These are phyloP conservation scores for Atractosteus spatula DNA, from an alignment of 2,113 vertebrate genomes.

Conservation along the genomic window DNA sequence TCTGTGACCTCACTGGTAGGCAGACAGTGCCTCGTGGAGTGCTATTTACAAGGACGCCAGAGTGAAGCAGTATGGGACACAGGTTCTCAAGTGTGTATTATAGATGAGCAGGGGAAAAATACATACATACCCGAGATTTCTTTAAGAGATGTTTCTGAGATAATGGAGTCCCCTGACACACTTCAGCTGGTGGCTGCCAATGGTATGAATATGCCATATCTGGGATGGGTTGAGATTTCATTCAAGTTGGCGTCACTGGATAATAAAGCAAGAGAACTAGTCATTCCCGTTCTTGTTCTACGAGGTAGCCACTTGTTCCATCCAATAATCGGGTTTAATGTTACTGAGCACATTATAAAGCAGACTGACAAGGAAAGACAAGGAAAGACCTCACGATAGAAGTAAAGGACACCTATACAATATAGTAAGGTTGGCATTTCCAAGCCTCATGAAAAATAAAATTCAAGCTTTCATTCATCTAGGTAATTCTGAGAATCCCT, in stretches of 20 bases:
- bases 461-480: not conserved
- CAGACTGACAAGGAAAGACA: no score
- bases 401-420: not conserved
- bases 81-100: conserved; percentile 31
- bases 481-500: not conserved
- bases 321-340: conserved; percentile 1
- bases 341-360: no score
- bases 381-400: not conserved
- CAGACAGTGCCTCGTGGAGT: conserved; percentile 25
- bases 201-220: conserved; percentile 19
- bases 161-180: conserved; percentile 19
- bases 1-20: conserved; percentile 12
- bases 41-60: conserved; percentile 23
- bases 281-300: conserved; percentile 10
- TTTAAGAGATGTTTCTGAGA: conserved; percentile 31
- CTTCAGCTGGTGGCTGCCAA: conserved; percentile 29
- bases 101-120: conserved; percentile 30
- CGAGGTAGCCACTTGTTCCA: not conserved
- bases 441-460: not conserved
- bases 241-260: conserved; percentile 10
- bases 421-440: not conserved
- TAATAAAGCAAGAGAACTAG: not conserved
- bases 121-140: conserved; percentile 7
- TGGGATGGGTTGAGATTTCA: conserved; percentile 22
- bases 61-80: conserved; percentile 29